Evolutionary conservation across 2,797 vertebrate species (phyloP), one percentile per base, ranked within the genome.

Genomic region (Myotis findleyi): DNA sequence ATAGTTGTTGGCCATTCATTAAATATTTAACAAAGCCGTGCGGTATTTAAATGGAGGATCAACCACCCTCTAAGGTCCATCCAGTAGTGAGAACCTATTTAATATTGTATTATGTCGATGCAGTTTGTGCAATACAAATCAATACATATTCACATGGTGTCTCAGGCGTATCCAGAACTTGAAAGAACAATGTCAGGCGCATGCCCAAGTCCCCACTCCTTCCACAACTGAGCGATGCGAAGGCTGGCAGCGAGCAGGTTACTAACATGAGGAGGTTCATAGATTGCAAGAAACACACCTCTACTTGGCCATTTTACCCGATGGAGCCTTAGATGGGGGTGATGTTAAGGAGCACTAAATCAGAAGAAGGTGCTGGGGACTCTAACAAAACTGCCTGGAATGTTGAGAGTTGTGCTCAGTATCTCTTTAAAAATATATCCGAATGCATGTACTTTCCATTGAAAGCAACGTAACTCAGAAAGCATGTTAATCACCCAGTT

Each of bases 61-160:
- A 72, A 53, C 57, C 17, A 44, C 44, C 47, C 12, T 47, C 17
- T 12, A 73, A 91, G 47, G 21, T 68, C 66, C 38, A 92, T 36
- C 20, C 14, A 75, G 62, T 3, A 89, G 27, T 18, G 89, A 85
- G 33, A 77, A 44, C 76, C 84, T 94, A 68, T 82, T 97, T 94
- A 95, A 96, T 95, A 90, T 82, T 90, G 49, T 51, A 88, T 87
- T 87, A 90, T 77, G 59, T 95, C 90, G 91, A 89, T 96, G 55
- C 1, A 64, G 41, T 76, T 44, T 30, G 0, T 69, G 84, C 57
- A 80, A 92, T 95, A 76, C 92, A 88, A 85, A 90, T 85, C 89
- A 93, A 92, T 47, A 72, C 47, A 92, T 55, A 76, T 92, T 90
- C 93, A 87, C 18, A 81, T 1, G 10, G 36, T 80, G n/a, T 87